Base-by-base conservation (phyloP, 2,888 invertebrate species). In the Eudasyphora cyanicolor region DNA sequence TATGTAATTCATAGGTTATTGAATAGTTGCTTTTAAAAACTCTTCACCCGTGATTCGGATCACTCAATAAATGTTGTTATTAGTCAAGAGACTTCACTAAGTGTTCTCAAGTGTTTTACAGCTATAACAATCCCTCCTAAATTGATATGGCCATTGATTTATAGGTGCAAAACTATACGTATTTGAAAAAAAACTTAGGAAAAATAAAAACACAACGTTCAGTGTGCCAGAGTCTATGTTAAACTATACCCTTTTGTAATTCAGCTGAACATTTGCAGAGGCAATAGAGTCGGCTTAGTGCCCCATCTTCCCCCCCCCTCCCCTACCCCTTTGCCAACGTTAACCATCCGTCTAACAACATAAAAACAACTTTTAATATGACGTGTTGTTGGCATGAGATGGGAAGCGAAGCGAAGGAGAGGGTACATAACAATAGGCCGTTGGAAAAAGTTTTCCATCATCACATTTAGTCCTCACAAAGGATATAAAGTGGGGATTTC, bases 131-230 rank as follows among this genome's bases (percentile, higher is more conserved):
- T 19, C 45, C 32, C 21, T n/a, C 24, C 6, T 14, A 51, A 35
- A 32, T 32, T 70, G 32, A 70, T 78, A 57, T 70, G 70, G 27
- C 74, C 75, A 82, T 79, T 64, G 70, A 76, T 76, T 82, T 79
- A 79, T 27, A 21, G 49, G 19, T 27, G 27, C 14, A n/a, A 29
- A 12, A 5, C 27, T 54, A n/a, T n/a, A n/a, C n/a, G n/a, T n/a
- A n/a, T n/a, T n/a, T n/a, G n/a, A n/a, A n/a, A n/a, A n/a, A n/a
- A n/a, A n/a, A 12, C 29, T 29, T 1, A 49, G 42, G 14, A 32
- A 12, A 14, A 49, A 64, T 17, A 35, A 24, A 32, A 42, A 54
- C 27, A 60, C 54, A 14, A 27, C 17, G 12, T 51, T 29, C n/a
- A 14, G 45, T 35, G 35, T 32, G n/a, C n/a, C 42, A n/a, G 78